Percentiles rank a stretch among this genome's conserved stretches.
These are phyloP conservation scores for Dromas ardeola DNA, from an alignment of 2,113 vertebrate species.

Conservation along the genomic window DNA sequence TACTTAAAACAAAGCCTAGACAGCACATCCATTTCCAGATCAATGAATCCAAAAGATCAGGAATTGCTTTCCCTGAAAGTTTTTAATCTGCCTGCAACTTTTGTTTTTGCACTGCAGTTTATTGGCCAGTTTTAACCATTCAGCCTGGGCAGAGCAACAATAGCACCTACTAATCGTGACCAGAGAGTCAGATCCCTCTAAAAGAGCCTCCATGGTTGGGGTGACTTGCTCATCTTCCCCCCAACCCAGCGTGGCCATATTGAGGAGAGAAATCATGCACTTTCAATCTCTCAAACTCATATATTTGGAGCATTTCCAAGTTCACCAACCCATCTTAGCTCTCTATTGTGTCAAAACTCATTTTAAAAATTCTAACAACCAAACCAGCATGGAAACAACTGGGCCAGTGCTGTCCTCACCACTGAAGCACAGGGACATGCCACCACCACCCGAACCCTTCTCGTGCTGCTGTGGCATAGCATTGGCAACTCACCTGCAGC, in stretches of 20 bases:
- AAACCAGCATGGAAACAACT: accelerated
- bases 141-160: background rate
- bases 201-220: background rate
- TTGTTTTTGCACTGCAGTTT: background rate
- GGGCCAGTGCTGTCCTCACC: accelerated
- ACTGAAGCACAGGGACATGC: accelerated
- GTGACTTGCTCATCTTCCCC: background rate
- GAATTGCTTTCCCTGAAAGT: background rate
- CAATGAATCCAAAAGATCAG: background rate
- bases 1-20: background rate
- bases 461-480: accelerated
- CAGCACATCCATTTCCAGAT: background rate
- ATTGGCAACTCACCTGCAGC: background rate
- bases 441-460: background rate
- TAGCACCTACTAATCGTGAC: background rate
- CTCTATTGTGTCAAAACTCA: background rate
- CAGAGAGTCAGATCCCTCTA: background rate
- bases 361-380: background rate
- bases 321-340: background rate
- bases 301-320: accelerated
- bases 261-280: background rate
- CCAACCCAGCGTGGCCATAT: accelerated
- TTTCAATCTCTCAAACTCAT: background rate
- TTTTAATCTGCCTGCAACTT: background rate
- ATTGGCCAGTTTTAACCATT: background rate